Conservation (phyloP, 2,797 vertebrate species). For the Okamejei kenojei region DNA sequence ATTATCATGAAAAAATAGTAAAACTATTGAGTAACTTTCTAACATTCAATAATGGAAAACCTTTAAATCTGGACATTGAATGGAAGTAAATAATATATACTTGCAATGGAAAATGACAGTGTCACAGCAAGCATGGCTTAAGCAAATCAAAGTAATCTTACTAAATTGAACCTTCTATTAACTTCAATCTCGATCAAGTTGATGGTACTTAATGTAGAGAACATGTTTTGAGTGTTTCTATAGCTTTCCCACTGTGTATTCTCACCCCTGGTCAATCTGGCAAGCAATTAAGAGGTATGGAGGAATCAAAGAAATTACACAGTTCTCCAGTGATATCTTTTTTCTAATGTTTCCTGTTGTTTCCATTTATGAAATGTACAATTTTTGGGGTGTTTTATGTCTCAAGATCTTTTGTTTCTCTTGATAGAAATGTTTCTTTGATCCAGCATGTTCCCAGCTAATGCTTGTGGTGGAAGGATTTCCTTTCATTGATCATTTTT, state of each 20-base stretch:
- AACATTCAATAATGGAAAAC: neutral
- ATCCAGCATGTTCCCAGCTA: neutral
- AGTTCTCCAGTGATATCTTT: neutral
- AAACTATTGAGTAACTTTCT: neutral
- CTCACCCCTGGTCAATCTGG: slow-evolving; percentile 4
- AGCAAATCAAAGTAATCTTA: neutral
- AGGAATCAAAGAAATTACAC: slow-evolving; percentile 19
- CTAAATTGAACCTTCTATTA: slow-evolving; percentile 19
- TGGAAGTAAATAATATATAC: neutral
- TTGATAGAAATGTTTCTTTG: neutral
- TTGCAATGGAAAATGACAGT: neutral
- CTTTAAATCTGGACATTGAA: neutral
- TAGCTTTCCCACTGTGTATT: slow-evolving; percentile 19
- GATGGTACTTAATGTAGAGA: neutral
- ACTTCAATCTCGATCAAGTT: neutral
- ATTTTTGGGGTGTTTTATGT: neutral
- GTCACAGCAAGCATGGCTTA: neutral
- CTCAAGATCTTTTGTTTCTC: neutral
- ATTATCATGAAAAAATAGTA: neutral
- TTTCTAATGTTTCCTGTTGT: neutral
- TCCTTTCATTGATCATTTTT: neutral
- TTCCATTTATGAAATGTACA: slow-evolving; percentile 2
- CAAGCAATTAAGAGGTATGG: neutral
- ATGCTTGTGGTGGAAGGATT: neutral
- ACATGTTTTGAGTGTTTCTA: neutral